Evolutionary conservation across 2,113 vertebrate species (phyloP).

Genomic region (Malurus cyaneus): DNA sequence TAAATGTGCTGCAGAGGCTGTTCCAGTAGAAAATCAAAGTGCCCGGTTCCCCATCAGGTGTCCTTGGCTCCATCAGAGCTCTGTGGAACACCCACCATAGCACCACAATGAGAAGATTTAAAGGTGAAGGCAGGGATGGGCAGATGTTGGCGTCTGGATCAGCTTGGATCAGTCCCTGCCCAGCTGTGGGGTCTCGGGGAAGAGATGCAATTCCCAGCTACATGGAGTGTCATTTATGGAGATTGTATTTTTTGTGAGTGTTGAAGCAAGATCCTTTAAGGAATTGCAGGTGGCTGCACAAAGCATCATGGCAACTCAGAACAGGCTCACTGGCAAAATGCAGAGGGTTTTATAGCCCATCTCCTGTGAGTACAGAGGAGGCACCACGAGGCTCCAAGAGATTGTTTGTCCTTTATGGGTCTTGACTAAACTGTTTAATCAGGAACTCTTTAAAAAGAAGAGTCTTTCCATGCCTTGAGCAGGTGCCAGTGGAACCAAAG

Average conservation of each 20-base stretch:
- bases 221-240: not conserved
- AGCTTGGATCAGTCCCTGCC: not conserved
- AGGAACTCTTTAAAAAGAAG: not conserved
- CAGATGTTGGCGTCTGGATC: not conserved
- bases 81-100: not conserved
- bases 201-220: not conserved
- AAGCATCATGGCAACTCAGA: not conserved
- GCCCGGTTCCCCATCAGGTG: not conserved
- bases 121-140: not conserved
- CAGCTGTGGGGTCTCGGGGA: not conserved
- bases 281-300: not conserved
- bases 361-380: not conserved
- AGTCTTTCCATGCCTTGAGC: not conserved
- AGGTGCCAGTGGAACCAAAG: not conserved
- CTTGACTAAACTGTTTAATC: not conserved
- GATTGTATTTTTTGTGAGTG: not conserved
- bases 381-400: not conserved
- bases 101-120: not conserved
- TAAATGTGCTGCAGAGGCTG: not conserved
- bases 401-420: not conserved
- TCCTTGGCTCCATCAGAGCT: not conserved
- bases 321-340: not conserved
- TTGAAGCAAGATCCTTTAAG: not conserved
- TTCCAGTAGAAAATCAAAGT: not conserved
- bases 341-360: not conserved